phyloP scores from a whole-genome alignment of 2,113 vertebrate species.

The Saccopteryx bilineata region DNA sequence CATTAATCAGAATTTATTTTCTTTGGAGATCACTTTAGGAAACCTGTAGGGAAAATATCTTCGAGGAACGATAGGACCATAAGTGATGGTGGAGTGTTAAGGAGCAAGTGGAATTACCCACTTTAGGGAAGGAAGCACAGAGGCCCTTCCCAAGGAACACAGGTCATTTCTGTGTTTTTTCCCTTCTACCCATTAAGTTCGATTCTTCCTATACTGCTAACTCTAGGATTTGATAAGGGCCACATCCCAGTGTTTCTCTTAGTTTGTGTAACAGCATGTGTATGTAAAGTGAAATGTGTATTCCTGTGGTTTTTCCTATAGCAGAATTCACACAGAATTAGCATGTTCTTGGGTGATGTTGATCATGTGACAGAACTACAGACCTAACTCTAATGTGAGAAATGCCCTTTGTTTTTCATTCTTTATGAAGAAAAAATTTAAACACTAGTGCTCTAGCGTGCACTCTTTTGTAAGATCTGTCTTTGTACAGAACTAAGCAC shows the following conservation, averaged over 20 bases:
- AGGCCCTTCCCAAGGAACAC: slow-evolving; percentile 29
- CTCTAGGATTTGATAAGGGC: slow-evolving; percentile 64
- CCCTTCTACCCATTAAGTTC: slow-evolving; percentile 29
- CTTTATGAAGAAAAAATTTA: background rate
- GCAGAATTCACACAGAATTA: slow-evolving; percentile 70
- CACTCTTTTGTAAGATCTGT: slow-evolving; percentile 55
- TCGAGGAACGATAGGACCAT: slow-evolving; percentile 57
- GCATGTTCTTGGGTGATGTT: slow-evolving; percentile 74
- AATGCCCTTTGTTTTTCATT: slow-evolving; percentile 51
- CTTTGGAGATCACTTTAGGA: slow-evolving; percentile 45
- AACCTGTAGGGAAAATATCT: slow-evolving; percentile 45
- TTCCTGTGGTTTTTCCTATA: slow-evolving; percentile 70
- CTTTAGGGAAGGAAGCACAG: slow-evolving; percentile 46
- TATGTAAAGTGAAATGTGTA: slow-evolving; percentile 74
- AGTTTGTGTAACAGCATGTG: slow-evolving; percentile 74
- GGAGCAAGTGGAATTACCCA: slow-evolving; percentile 21
- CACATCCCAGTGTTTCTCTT: slow-evolving; percentile 72
- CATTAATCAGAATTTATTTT: slow-evolving; percentile 64
- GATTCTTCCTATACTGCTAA: slow-evolving; percentile 43
- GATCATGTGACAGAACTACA: slow-evolving; percentile 65
- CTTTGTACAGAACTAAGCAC: slow-evolving; percentile 69
- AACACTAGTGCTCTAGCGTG: slow-evolving; percentile 60
- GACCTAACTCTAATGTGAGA: slow-evolving; percentile 63
- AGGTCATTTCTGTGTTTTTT: slow-evolving; percentile 47
- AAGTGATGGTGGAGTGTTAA: background rate